A percentile compares a stretch with the other conserved stretches of the same genome.
Evolutionary conservation across 1,140 invertebrate species (phyloP).

Genomic region (Dinoponera quadriceps): DNA sequence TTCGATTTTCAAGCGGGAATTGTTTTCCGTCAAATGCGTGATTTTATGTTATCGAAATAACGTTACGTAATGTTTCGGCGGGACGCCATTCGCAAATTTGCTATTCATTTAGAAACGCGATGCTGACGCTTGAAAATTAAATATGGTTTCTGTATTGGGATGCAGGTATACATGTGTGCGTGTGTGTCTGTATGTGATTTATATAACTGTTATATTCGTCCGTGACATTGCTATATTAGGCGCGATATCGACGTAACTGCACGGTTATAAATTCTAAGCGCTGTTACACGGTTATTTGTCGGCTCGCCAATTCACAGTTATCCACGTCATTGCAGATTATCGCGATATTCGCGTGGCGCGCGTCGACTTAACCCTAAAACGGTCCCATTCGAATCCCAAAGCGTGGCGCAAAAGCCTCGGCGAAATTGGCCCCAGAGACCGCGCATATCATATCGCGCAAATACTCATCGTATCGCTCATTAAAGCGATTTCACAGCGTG

Average conservation of each 20-base stretch:
- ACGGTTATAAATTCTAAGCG: neutral
- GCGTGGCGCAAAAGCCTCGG: neutral
- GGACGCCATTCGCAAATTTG: conserved; percentile 25
- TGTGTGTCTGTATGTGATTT: conserved; percentile 5
- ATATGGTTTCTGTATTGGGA: neutral
- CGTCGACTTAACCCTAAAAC: conserved; percentile 7
- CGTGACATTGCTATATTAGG: neutral
- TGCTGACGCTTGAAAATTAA: conserved; percentile 36
- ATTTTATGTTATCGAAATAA: conserved; percentile 53
- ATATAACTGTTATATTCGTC: conserved; percentile 15
- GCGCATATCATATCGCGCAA: no score
- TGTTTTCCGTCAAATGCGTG: conserved; percentile 36
- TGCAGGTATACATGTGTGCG: neutral
- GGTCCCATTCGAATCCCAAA: no score
- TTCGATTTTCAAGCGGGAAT: conserved; percentile 42
- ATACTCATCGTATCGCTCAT: no score
- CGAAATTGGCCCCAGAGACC: no score
- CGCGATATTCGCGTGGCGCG: neutral
- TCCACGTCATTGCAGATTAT: conserved; percentile 1
- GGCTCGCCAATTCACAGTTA: neutral
- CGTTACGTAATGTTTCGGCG: conserved; percentile 50
- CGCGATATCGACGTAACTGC: neutral
- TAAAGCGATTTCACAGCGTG: neutral
- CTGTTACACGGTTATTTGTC: neutral
- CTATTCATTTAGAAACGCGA: conserved; percentile 50